Evolutionary conservation across 2,113 vertebrate genomes (phyloP).

Genomic region (Prunella himalayana): DNA sequence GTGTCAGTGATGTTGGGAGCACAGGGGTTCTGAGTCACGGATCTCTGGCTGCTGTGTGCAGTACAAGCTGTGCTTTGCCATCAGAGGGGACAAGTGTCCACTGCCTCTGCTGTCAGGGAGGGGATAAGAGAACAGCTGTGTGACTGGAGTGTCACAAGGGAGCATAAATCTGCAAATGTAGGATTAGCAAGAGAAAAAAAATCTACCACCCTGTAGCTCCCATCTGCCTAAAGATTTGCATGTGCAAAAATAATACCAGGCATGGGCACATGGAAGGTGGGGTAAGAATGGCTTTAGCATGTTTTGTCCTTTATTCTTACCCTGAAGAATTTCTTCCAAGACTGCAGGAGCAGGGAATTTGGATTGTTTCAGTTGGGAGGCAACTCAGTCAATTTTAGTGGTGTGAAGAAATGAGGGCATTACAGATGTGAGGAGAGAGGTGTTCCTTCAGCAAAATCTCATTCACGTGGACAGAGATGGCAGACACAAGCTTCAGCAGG

Average conservation of each 20-base stretch:
- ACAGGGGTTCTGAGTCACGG: fast-evolving
- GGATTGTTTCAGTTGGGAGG: neutral
- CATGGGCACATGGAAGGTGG: neutral
- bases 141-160: neutral
- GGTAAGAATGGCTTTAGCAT: neutral
- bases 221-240: fast-evolving
- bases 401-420: neutral
- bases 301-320: neutral
- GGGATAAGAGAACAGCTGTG: neutral
- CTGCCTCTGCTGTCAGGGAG: neutral
- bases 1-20: neutral
- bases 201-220: neutral
- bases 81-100: neutral
- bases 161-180: neutral
- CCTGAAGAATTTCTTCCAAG: neutral
- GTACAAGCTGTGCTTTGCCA: neutral
- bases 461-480: neutral
- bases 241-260: neutral
- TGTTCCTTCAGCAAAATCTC: neutral
- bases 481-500: neutral
- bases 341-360: neutral
- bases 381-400: fast-evolving
- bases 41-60: neutral
- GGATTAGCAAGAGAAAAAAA: neutral
- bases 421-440: neutral